Base-by-base conservation (phyloP, 1,140 invertebrate genomes). In the Monomorium pharaonis region DNA sequence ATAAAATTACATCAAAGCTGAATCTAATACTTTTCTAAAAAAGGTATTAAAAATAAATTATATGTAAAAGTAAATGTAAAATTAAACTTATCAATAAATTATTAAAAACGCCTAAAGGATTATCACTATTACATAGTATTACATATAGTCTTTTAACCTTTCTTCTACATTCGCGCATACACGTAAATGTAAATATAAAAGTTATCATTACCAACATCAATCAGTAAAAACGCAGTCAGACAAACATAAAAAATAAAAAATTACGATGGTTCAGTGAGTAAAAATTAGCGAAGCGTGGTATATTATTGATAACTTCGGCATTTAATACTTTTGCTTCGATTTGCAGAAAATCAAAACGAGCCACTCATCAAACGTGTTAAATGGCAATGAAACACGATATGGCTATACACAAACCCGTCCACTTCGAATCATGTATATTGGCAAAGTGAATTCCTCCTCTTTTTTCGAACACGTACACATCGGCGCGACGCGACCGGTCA, bases 301-400 rank as follows among this genome's bases (percentile, higher is more conserved):
- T 62, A 76, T 88, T 84, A 51, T 81, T 63, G 69, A 77, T 78
- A 78, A 51, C 83, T 63, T 54, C 21, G 47, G 18, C 37, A 85
- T 84, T 54, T 60, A 58, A 85, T 75, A 33, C 21, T 27, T 72
- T 44, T 24, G 18, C 30, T 21, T 70, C 83, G 47, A 70, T 67
- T 63, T 75, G 49, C 54, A 14, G 69, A 70, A 81, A 78, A 86
- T 89, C 87, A 88, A 84, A 56, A 33, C 84, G 69, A 62, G 78
- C 72, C 77, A 75, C 49, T 84, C 65, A 37, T 67, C 62, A 47
- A 63, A 56, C 65, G 78, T 21, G 78, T 27, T 80, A 62, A 80
- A 88, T 24, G 76, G 81, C 80, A 89, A 89, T 87, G 86, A 89
- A 88, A 51, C 67, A 1, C 60, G 78, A 87, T 77, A 54, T 44